A percentile compares a stretch with the other conserved stretches of the same genome.
Conservation (phyloP, 2,797 vertebrate genomes). For the Anas georgica region DNA sequence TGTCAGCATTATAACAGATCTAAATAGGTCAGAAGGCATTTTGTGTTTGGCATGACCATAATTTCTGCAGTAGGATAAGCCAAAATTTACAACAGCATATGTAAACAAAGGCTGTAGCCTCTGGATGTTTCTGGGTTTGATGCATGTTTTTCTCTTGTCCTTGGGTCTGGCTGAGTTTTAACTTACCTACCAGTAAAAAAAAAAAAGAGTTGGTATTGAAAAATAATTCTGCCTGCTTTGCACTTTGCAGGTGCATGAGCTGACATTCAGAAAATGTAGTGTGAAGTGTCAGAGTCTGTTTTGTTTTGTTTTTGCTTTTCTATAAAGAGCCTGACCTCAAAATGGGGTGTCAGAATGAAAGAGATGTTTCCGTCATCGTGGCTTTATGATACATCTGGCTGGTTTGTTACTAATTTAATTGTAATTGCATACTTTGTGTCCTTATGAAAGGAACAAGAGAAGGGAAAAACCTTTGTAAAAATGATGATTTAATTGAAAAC, state of each 20-base stretch:
- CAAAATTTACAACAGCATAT: not conserved
- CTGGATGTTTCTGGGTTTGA: not conserved
- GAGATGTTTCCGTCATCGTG: not conserved
- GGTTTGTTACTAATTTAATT: conserved; percentile 8
- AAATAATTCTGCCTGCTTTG: not conserved
- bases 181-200: not conserved
- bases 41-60: not conserved
- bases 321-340: not conserved
- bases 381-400: conserved; percentile 12
- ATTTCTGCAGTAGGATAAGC: not conserved
- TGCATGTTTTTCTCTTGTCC: not conserved
- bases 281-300: not conserved
- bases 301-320: not conserved
- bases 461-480: not conserved
- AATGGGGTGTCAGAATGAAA: not conserved
- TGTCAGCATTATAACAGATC: not conserved
- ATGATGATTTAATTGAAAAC: conserved; percentile 20
- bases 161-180: not conserved
- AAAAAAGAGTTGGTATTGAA: not conserved
- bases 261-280: conserved; percentile 1
- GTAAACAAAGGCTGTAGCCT: not conserved
- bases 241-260: not conserved
- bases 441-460: not conserved
- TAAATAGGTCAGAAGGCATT: not conserved
- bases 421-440: not conserved